Base-by-base conservation (phyloP, 2,113 vertebrate genomes). In the Crypturellus undulatus region DNA sequence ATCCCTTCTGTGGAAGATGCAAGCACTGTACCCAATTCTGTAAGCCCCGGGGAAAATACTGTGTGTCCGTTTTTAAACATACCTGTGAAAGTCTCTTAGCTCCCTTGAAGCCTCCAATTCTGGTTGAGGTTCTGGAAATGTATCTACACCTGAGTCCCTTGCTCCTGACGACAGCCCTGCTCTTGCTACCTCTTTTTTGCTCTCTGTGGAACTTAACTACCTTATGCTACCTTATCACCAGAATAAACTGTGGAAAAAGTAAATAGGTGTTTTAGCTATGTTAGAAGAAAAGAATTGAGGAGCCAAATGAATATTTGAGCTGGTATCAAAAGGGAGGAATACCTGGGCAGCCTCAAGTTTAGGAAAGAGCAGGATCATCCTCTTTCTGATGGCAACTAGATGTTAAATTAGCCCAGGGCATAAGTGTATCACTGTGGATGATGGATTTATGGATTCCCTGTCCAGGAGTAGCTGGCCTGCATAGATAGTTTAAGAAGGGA, bases 1-100 rank as follows among this genome's bases (percentile, higher is more conserved):
- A 9, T 12, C 9, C 3, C 4, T 49, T 18, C 19, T 0, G 0
- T n/a, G 72, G n/a, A 3, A 81, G 67, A 72, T 63, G 13, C 43
- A 89, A 45, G 26, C 10, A 8, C 47, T 71, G n/a, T 8, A 25
- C 24, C 69, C 47, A 52, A 6, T 52, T 38, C 16, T 38, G 13
- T 47, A 70, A 70, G 38, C 25, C 77, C 28, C 59, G 36, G 25
- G 36, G 62, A 71, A 71, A 36, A 42, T 38, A 26, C 25, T 7
- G 10, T 26, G 18, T 60, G 38, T 69, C 58, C 8, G 10, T 49
- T 8, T 69, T 62, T 75, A 15, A 45, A 11, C 10, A 8, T 7
- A 8, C 16, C 20, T 43, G 1, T 45, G 38, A 65, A 10, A 12
- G 43, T 78, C 36, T 43, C 68, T 70, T 49, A 17, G 30, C n/a